A percentile compares a stretch with the other conserved stretches of the same genome.
These are phyloP conservation scores for Tetragonula clypearis DNA, from an alignment of 1,140 invertebrate species.

Conservation along the genomic window DNA sequence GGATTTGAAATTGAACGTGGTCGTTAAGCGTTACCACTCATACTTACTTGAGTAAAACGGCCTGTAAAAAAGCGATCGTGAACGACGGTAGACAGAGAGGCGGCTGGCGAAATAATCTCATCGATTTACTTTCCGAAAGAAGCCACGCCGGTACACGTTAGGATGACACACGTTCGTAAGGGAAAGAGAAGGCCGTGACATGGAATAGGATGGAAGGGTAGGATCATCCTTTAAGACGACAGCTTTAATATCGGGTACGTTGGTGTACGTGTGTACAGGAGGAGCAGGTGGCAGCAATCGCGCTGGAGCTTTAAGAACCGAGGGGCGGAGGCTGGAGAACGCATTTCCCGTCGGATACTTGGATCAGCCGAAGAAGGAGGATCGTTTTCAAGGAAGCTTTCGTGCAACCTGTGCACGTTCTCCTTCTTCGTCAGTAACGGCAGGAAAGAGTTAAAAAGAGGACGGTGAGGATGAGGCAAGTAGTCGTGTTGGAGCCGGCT, in stretches of 20 bases:
- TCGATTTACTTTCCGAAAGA: slow-evolving; percentile 65
- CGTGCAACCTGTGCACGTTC: slow-evolving; percentile 50
- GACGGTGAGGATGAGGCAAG: slow-evolving; percentile 75
- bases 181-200: slow-evolving; percentile 33
- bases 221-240: slow-evolving; percentile 67
- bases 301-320: slow-evolving; percentile 61
- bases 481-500: slow-evolving; percentile 80
- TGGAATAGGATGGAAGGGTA: slow-evolving; percentile 47
- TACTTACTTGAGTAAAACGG: slow-evolving; percentile 19
- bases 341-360: slow-evolving; percentile 58
- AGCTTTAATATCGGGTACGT: slow-evolving; percentile 60
- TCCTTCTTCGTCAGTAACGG: slow-evolving; percentile 39
- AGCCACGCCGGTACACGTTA: slow-evolving; percentile 54
- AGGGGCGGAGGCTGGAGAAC: slow-evolving; percentile 57
- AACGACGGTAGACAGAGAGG: slow-evolving; percentile 4
- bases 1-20: slow-evolving; percentile 14
- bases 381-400: slow-evolving; percentile 37
- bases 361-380: slow-evolving; percentile 46
- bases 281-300: slow-evolving; percentile 64
- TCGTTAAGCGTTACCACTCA: neutral
- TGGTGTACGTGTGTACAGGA: slow-evolving; percentile 60
- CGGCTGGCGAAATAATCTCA: slow-evolving; percentile 61
- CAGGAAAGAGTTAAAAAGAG: neutral
- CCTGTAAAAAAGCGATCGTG: slow-evolving; percentile 29
- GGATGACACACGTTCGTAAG: slow-evolving; percentile 44